Evolutionary conservation across 2,888 invertebrate species (phyloP).

Genomic region (Philereme transversata): DNA sequence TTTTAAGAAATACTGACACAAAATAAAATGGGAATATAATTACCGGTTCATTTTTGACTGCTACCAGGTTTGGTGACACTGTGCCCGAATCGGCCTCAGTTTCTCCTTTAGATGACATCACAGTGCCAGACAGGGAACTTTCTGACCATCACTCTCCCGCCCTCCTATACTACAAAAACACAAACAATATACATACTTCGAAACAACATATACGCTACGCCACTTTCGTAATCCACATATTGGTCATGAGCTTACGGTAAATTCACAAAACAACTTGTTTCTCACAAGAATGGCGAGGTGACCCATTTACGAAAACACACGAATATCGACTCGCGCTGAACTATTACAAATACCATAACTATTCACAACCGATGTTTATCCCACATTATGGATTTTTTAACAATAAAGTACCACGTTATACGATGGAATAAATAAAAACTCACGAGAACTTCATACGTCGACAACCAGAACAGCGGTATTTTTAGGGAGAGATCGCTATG

Average conservation of each 20-base stretch:
- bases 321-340: conserved; percentile 75
- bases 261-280: conserved; percentile 67
- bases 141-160: conserved; percentile 81
- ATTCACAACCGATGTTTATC: conserved; percentile 52
- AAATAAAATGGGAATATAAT: conserved; percentile 33
- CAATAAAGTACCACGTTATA: conserved; percentile 43
- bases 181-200: conserved; percentile 48
- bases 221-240: conserved; percentile 40
- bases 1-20: conserved; percentile 1
- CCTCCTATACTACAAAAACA: conserved; percentile 68
- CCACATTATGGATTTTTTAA: conserved; percentile 42
- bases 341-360: conserved; percentile 65
- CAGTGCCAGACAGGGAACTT: conserved; percentile 76
- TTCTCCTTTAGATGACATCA: conserved; percentile 84
- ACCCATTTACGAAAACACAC: conserved; percentile 83
- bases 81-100: conserved; percentile 84
- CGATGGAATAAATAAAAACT: conserved; percentile 66
- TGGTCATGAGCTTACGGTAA: conserved; percentile 47
- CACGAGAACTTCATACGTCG: conserved; percentile 83
- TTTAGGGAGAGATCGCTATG: conserved; percentile 85
- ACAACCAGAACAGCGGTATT: conserved; percentile 84
- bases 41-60: conserved; percentile 80
- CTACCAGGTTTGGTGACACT: conserved; percentile 74
- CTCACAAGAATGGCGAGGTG: conserved; percentile 81
- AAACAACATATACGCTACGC: conserved; percentile 37